phyloP scores from a whole-genome alignment of 2,888 invertebrate genomes.

The Drosophila quinaria region DNA sequence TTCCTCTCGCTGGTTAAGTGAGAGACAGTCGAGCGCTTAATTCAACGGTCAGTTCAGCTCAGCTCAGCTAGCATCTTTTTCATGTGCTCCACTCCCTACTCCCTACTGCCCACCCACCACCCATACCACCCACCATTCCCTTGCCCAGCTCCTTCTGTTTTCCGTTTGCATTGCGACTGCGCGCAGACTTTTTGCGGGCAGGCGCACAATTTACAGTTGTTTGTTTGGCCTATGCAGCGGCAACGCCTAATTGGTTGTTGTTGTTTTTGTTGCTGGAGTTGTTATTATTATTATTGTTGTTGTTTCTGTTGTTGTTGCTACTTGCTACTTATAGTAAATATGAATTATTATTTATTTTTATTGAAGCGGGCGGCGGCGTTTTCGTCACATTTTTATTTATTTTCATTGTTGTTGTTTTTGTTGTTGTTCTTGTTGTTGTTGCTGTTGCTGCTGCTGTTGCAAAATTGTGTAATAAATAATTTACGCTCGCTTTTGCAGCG shows the following conservation, averaged over 20 bases:
- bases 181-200: slow-evolving; percentile 32
- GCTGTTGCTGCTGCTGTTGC: slow-evolving; percentile 39
- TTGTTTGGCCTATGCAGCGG: slow-evolving; percentile 52
- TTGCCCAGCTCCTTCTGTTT: not conserved
- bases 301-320: slow-evolving; percentile 36
- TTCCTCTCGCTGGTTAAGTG: slow-evolving; percentile 42
- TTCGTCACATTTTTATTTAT: slow-evolving; percentile 73
- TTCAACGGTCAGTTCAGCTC: slow-evolving; percentile 66
- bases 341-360: slow-evolving; percentile 78
- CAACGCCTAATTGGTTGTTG: slow-evolving; percentile 68
- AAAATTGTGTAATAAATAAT: slow-evolving; percentile 82
- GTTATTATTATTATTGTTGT: slow-evolving; percentile 26
- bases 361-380: slow-evolving; percentile 66
- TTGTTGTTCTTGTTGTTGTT: slow-evolving; percentile 62
- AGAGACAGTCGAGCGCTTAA: slow-evolving; percentile 62
- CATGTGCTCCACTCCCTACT: slow-evolving; percentile 15
- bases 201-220: slow-evolving; percentile 70
- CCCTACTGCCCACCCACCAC: not conserved
- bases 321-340: slow-evolving; percentile 68
- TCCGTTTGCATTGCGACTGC: slow-evolving; percentile 29
- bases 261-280: slow-evolving; percentile 16
- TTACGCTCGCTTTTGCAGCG: slow-evolving; percentile 81
- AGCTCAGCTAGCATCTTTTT: slow-evolving; percentile 35
- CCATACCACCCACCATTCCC: not conserved
- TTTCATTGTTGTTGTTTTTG: slow-evolving; percentile 69